Evolutionary conservation across 1,140 invertebrate genomes (phyloP), one percentile per base, ranked within the genome.

Genomic region (Glossosoma conforme): DNA sequence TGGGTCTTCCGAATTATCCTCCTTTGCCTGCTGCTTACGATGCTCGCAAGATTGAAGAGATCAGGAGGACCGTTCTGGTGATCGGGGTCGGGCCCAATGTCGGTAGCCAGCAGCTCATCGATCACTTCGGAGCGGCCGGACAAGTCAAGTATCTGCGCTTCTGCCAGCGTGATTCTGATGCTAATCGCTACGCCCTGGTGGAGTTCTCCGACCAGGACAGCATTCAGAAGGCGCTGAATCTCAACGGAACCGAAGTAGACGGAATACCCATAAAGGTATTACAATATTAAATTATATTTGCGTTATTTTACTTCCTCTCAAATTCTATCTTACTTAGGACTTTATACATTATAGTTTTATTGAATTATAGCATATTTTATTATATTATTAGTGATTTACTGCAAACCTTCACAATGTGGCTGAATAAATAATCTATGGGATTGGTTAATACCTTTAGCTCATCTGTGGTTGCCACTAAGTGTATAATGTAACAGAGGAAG

Each of bases 131-230:
- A 46, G 70, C 78, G 37, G 89, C 87, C 41, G 91, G 93, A 13
- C 94, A 98, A 75, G 89, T 99, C 0, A 98, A 98, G 68, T 99
- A 98, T 72, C 76, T 95, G 9, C 77, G 96, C 15, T 88, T 96
- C 70, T 93, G 93, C 65, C 87, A 87, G 5, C 80, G 91, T 63
- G 86, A 94, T 48, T 81, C 77, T 25, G 84, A 91, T 57, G 75
- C 78, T 2, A 77, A 81, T 20, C 80, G 77, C 37, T 91, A 89
- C 74, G 91, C 92, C 5, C 80, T 97, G 55, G 80, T 99, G 45
- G 97, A 99, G 70, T 93, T 97, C 64, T 85, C 88, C 15, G 93
- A 98, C 60, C 95, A 98, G 66, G 78, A 83, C 10, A 86, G 85
- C 60, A 83, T 99, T 17, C 77, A 95, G 2, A 80, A 87, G 52